Evolutionary conservation across 2,797 vertebrate genomes (phyloP), one percentile per base, ranked within the genome.

Genomic region (Potorous gilbertii): DNA sequence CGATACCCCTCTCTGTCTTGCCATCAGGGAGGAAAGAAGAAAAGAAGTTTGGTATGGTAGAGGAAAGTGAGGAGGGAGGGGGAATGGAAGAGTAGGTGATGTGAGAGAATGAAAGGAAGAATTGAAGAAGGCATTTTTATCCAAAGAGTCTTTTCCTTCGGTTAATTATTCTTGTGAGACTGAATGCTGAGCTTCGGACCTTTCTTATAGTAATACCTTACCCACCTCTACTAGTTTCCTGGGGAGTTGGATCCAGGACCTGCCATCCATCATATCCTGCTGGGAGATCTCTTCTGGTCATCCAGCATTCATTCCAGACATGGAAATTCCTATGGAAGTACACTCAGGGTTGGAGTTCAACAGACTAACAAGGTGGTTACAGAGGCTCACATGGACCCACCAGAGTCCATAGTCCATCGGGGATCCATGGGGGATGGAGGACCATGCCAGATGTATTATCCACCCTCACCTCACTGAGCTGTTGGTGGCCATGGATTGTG

Each of bases 291-390:
- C 98, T 99, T n/a, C 99, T 98, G 95, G 55, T 96, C 98, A 99
- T 99, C 99, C 99, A 99, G 18, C 98, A 98, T 97, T 99, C 99
- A 0, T 99, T 98, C 99, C 99, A 99, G 95, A 99, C 99, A 0
- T 99, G 99, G 91, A 98, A 99, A 97, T 99, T 99, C 99, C 99
- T 99, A 96, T 18, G 97, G 93, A 96, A 94, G 50, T 18, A 94
- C 56, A 96, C 14, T 29, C 34, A 34, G 54, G 56, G 97, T 40
- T 94, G 90, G n/a, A 95, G 0, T 56, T 81, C 96, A 92, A 95
- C 94, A 90, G 93, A 95, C 62, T 34, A 27, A 40, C 18, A 40
- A 40, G 66, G 66, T 74, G n/a, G 66, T 40, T 74, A 21, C 5
- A 0, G 40, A 54, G 40, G 12, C 9, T 11, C 50, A 5, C 52